These are phyloP conservation scores for Caenorhabditis sp. DNA, from an alignment of 2,888 invertebrate genomes.

Conservation along the genomic window DNA sequence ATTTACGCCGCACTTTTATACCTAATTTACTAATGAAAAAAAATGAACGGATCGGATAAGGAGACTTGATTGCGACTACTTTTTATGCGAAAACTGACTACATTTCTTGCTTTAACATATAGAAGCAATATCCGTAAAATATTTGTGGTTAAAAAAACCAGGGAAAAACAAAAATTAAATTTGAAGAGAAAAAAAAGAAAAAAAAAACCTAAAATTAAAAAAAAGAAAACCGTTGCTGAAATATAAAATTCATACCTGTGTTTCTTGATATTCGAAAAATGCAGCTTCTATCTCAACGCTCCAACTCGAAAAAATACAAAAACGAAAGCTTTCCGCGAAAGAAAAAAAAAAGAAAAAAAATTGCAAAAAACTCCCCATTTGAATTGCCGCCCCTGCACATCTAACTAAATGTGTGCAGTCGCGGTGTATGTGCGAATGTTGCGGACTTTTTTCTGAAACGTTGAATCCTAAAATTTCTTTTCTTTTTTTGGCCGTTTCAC, in stretches of 20 bases:
- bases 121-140: neutral
- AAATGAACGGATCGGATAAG: conserved; percentile 2
- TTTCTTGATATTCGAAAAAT: too few relatives aligned
- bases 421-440: conserved; percentile 16
- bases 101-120: neutral
- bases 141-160: neutral
- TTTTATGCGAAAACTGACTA: conserved; percentile 11
- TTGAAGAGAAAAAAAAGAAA: neutral
- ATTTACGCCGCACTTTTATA: neutral
- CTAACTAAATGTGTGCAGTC: conserved; percentile 32
- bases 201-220: neutral
- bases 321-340: too few relatives aligned
- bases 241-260: too few relatives aligned
- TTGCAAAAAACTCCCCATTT: conserved; percentile 7
- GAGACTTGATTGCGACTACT: conserved; percentile 39
- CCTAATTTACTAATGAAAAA: neutral
- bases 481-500: conserved; percentile 15
- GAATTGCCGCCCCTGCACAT: conserved; percentile 36
- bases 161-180: neutral
- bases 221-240: too few relatives aligned
- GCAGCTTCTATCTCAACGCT: too few relatives aligned
- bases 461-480: conserved; percentile 28
- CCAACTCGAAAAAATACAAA: too few relatives aligned
- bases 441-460: conserved; percentile 14
- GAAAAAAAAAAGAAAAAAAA: neutral